Base-by-base conservation (phyloP, 2,888 invertebrate genomes). In the Amblyjoppa fuscipennis region DNA sequence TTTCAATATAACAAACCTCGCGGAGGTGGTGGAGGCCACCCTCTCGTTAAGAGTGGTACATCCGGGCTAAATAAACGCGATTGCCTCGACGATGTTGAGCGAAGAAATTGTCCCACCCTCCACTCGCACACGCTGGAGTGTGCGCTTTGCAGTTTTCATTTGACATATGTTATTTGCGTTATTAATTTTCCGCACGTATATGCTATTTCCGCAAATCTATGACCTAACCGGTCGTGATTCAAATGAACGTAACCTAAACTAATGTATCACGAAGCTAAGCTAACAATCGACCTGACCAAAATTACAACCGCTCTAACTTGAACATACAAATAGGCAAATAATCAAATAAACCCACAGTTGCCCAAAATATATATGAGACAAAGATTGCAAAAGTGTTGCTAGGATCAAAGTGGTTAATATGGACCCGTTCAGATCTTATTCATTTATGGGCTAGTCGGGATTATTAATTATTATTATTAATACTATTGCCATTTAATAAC, bases 1-100 rank as follows among this genome's bases (percentile, higher is more conserved):
- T 69, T 77, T 69, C 31, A 38, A 73, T 74, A 13, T 68, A 68
- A 51, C 74, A 16, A 73, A 69, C 61, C 45, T 49, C 49, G 70
- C 66, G 16, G 70, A 49, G 51, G 49, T 41, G 59, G 59, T 20
- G 49, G 64, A 13, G 20, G 25, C 49, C 51, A 49, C 20, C 1
- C 51, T 79, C 20, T 13, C 4, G 41, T 13, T 66, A 25, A 53
- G 25, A 34, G 71, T 11, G 64, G 34, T 38, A 25, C 66, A 38
- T 31, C 16, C 34, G 53, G 9, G 31, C 49, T 28, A 66, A 76
- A 75, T 31, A 38, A 59, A 9, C 20, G 4, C 25, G 59, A 28
- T 53, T 38, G 13, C 20, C 3, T 34, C 51, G 51, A 64, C 75
- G 25, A 75, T 34, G 41, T 49, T 38, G 6, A 25, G 5, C 9